Conservation (phyloP, 2,888 invertebrate species). For the Pseudeuparius sepicola region DNA sequence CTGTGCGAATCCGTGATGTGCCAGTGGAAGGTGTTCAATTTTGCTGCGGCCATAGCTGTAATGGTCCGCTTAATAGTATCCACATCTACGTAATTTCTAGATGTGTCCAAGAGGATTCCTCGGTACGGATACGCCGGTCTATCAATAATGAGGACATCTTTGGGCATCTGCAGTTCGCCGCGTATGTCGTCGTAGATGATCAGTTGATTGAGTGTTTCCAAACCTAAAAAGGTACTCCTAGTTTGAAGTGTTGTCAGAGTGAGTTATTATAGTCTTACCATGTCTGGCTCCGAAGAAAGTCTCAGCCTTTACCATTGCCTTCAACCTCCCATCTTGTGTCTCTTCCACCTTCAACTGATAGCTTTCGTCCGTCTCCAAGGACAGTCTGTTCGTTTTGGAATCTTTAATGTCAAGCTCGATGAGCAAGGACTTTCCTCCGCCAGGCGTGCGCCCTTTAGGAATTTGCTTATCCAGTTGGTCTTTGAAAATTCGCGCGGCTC, state of each 20-base stretch:
- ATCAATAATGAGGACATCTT: slow-evolving; percentile 57
- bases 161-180: slow-evolving; percentile 50
- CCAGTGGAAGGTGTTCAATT: slow-evolving; percentile 93
- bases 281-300: slow-evolving; percentile 60
- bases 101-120: slow-evolving; percentile 65
- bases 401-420: slow-evolving; percentile 35
- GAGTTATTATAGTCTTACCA: too few species aligned
- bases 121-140: slow-evolving; percentile 79
- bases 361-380: slow-evolving; percentile 49
- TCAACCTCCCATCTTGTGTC: slow-evolving; percentile 39
- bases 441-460: slow-evolving; percentile 16
- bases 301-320: slow-evolving; percentile 46
- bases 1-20: slow-evolving; percentile 90
- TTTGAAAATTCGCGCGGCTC: slow-evolving; percentile 30
- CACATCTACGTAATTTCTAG: slow-evolving; percentile 69
- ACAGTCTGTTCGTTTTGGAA: slow-evolving; percentile 31
- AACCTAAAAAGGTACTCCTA: too few species aligned
- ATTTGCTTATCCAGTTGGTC: slow-evolving; percentile 21
- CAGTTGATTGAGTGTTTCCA: slow-evolving; percentile 59
- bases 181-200: slow-evolving; percentile 57
- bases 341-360: slow-evolving; percentile 43
- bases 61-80: slow-evolving; percentile 64
- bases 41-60: slow-evolving; percentile 83
- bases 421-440: slow-evolving; percentile 39
- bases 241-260: too few species aligned